Evolutionary conservation across 2,113 vertebrate genomes (phyloP).

Genomic region (Caloenas nicobarica): DNA sequence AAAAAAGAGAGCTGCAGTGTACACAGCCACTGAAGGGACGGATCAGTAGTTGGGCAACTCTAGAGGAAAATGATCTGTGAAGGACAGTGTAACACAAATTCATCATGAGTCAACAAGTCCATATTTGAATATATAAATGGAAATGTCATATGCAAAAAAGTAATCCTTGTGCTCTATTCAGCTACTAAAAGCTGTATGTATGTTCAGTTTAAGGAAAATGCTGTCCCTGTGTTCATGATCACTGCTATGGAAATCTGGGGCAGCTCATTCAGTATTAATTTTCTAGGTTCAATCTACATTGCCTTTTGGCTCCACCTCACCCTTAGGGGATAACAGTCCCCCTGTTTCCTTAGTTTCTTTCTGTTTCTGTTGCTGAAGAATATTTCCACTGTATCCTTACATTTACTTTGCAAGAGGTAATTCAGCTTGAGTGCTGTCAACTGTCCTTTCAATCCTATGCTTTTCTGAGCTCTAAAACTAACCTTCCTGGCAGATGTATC

Average conservation of each 20-base stretch:
- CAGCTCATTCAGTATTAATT: not conserved
- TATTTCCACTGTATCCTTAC: not conserved
- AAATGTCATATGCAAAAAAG: not conserved
- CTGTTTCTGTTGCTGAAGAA: not conserved
- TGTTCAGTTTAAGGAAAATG: not conserved
- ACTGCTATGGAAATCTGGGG: not conserved
- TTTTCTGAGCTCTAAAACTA: not conserved
- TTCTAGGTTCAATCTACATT: not conserved
- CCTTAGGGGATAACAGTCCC: not conserved
- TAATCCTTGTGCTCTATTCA: not conserved
- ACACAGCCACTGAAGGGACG: not conserved
- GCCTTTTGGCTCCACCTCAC: not conserved
- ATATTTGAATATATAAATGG: not conserved
- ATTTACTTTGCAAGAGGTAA: not conserved
- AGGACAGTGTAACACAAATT: not conserved
- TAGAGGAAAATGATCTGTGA: accelerated
- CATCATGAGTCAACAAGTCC: not conserved
- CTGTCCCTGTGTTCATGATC: not conserved
- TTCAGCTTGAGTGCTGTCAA: not conserved
- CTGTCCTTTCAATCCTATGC: not conserved
- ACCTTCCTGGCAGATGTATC: not conserved
- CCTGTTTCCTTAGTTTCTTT: not conserved
- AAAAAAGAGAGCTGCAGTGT: not conserved
- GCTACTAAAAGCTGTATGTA: not conserved
- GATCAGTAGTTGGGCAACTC: not conserved